Percentiles rank a stretch among this genome's conserved stretches.
These are phyloP conservation scores for Chlorodrepanis virens DNA, from an alignment of 2,113 vertebrate genomes.

Conservation along the genomic window DNA sequence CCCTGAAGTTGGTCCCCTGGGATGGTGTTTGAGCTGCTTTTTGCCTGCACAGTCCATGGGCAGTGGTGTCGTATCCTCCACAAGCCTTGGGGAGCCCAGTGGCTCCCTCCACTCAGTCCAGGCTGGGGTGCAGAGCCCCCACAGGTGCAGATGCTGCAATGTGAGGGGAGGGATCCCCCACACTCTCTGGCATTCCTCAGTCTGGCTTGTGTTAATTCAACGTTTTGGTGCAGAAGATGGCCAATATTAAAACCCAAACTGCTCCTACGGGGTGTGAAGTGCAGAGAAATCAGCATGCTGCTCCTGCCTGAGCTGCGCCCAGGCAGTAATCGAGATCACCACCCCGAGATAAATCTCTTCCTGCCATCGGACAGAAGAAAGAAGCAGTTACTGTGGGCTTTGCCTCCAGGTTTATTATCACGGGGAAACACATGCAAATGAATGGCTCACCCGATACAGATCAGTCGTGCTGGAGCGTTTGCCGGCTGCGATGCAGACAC, in stretches of 20 bases:
- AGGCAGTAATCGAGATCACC: slow-evolving; percentile 17
- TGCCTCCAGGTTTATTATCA: not conserved
- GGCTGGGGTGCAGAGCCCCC: not conserved
- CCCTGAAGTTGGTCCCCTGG: not conserved
- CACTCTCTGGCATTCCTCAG: not conserved
- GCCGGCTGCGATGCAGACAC: not conserved
- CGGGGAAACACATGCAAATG: not conserved
- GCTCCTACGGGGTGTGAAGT: not conserved
- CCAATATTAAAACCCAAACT: not conserved
- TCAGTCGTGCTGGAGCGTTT: not conserved
- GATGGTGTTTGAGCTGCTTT: not conserved
- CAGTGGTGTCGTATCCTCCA: not conserved
- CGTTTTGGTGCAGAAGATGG: not conserved
- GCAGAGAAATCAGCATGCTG: slow-evolving; percentile 6
- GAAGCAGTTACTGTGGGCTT: not conserved
- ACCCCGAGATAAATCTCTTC: slow-evolving; percentile 26
- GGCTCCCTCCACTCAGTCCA: rapidly evolving
- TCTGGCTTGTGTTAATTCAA: not conserved
- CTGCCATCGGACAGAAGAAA: not conserved
- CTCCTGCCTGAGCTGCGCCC: not conserved
- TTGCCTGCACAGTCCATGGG: not conserved
- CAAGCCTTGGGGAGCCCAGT: not conserved
- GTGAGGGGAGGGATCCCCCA: not conserved
- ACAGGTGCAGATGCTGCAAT: not conserved
- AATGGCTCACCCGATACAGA: not conserved